Base-by-base conservation (phyloP, 2,113 vertebrate genomes). In the Tonatia bakeri region DNA sequence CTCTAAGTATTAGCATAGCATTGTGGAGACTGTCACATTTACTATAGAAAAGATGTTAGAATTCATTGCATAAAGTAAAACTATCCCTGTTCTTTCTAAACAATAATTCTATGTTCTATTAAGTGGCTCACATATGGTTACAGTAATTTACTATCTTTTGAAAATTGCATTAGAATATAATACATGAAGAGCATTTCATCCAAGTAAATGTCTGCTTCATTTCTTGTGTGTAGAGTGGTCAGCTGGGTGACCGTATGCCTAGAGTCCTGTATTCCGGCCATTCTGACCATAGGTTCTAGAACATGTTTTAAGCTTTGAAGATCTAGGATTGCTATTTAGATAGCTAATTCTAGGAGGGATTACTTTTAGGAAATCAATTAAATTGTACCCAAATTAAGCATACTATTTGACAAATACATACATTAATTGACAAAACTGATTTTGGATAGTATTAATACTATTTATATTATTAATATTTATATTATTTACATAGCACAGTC, bases 201-300 rank as follows among this genome's bases (percentile, higher is more conserved):
- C 43, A 56, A 84, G 11, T 1, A 8, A 22, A 50, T 20, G 0
- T 3, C 8, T 54, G 13, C 17, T 79, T 24, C 38, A 14, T 73
- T n/a, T 5, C 5, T 20, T 8, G 19, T 14, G 61, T 17, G 4
- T 47, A 10, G 1, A 64, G n/a, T 14, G 28, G 10, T 7, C 31
- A 79, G 31, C 22, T 3, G 5, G 45, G 24, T 12, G 1, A 11
- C 4, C 1, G 3, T 9, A 15, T 1, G 17, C 8, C 5, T 28
- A 17, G 1, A 24, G 2, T 20, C 1, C 64, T 1, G 17, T 12
- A 13, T 15, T 5, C 33, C 7, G 22, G 19, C 2, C 28, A 31
- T 33, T 93, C 10, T 93, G 4, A 3, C 16, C 3, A 2, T 19
- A 20, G 1, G 1, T 33, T 80, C 36, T n/a, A 8, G 8, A 14